These are phyloP conservation scores for Bubalus kerabau DNA, from an alignment of 2,113 vertebrate genomes.

Conservation along the genomic window DNA sequence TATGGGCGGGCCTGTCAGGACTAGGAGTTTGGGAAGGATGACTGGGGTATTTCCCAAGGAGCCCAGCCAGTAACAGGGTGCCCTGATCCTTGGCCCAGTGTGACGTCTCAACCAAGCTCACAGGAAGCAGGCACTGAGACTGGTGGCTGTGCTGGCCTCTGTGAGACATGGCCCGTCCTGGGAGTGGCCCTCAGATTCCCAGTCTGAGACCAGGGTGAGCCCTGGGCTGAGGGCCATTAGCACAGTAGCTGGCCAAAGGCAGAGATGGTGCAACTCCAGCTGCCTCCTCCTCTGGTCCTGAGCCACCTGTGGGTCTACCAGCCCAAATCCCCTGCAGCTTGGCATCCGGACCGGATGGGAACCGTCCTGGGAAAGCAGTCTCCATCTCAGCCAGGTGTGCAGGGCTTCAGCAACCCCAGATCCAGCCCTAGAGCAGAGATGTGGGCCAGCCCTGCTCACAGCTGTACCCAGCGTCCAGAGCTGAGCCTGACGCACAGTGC, in stretches of 20 bases:
- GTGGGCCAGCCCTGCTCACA: neutral
- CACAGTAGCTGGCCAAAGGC: neutral
- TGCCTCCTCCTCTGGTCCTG: neutral
- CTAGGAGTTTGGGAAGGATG: neutral
- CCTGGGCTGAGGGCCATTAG: neutral
- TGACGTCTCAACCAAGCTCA: neutral
- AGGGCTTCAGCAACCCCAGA: neutral
- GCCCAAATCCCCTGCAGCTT: neutral
- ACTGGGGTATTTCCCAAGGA: neutral
- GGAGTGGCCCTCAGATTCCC: neutral
- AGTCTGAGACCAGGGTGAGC: neutral
- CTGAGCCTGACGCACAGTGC: neutral
- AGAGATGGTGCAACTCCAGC: neutral
- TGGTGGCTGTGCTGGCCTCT: neutral
- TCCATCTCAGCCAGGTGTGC: neutral
- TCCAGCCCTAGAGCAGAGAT: neutral
- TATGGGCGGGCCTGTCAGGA: neutral
- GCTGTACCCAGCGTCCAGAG: neutral
- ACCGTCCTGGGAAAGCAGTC: neutral
- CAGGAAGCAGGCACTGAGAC: neutral
- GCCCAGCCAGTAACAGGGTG: neutral
- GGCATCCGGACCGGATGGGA: accelerated
- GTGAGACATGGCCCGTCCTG: neutral
- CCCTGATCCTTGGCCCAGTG: no score
- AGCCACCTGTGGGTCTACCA: neutral